These are phyloP conservation scores for Cheilosia vulpina DNA, from an alignment of 2,888 invertebrate species.

Conservation along the genomic window DNA sequence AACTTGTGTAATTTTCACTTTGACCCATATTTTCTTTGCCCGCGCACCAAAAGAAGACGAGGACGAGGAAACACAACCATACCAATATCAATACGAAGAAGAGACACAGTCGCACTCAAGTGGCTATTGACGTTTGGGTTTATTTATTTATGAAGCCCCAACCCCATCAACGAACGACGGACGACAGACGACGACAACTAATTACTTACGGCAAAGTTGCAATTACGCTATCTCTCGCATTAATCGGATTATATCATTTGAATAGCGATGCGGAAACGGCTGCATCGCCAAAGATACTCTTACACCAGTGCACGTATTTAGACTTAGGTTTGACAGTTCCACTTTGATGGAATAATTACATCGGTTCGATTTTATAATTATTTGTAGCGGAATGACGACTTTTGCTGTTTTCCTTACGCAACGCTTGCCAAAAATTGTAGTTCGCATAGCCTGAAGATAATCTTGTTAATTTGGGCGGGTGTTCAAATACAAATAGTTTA, in stretches of 20 bases:
- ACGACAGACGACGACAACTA: slow-evolving; percentile 21
- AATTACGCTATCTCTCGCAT: slow-evolving; percentile 48
- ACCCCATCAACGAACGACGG: too few relatives aligned
- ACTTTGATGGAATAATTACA: slow-evolving; percentile 27
- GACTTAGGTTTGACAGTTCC: slow-evolving; percentile 9
- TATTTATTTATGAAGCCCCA: slow-evolving; percentile 23
- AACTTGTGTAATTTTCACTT: slow-evolving; percentile 66
- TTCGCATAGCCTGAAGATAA: background rate
- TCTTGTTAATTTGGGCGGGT: background rate
- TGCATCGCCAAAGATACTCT: background rate
- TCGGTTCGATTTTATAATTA: background rate
- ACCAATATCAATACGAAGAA: background rate
- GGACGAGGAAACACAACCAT: background rate
- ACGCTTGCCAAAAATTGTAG: background rate
- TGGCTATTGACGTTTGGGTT: slow-evolving; percentile 8
- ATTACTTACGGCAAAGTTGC: slow-evolving; percentile 48
- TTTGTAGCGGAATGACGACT: background rate
- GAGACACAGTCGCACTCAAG: background rate
- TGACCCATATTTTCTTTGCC: slow-evolving; percentile 60
- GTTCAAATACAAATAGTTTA: background rate
- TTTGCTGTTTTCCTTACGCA: background rate
- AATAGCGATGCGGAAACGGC: slow-evolving; percentile 41
- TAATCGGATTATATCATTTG: slow-evolving; percentile 59
- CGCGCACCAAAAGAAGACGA: background rate
- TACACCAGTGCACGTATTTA: background rate